These are phyloP conservation scores for Noctua janthe DNA, from an alignment of 2,888 invertebrate genomes.

Conservation along the genomic window DNA sequence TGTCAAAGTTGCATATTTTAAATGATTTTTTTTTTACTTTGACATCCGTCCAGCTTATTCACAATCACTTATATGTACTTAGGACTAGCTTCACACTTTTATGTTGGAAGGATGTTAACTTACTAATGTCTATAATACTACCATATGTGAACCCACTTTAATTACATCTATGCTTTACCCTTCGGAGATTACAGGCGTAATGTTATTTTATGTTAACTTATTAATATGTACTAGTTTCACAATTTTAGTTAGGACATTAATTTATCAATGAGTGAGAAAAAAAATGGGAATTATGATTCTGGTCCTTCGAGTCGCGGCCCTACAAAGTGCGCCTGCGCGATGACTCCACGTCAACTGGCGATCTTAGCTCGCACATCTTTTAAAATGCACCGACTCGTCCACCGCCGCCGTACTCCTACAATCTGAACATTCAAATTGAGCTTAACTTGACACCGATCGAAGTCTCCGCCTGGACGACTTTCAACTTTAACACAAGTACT, in stretches of 20 bases:
- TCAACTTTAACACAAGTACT: slow-evolving; percentile 33
- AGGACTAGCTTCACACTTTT: not conserved
- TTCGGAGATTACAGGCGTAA: not conserved
- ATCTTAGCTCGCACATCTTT: slow-evolving; percentile 69
- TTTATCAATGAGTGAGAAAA: not conserved
- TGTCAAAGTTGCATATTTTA: not conserved
- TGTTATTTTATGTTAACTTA: not conserved
- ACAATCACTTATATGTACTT: not conserved
- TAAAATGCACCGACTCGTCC: slow-evolving; percentile 66
- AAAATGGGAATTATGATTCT: slow-evolving; percentile 18
- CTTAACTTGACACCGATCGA: slow-evolving; percentile 61
- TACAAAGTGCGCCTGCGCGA: slow-evolving; percentile 73
- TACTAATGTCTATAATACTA: not conserved
- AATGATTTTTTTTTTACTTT: slow-evolving; percentile 2
- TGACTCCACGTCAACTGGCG: slow-evolving; percentile 66
- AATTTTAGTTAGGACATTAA: not conserved
- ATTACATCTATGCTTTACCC: not conserved
- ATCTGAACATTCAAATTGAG: slow-evolving; percentile 69
- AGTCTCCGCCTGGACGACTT: slow-evolving; percentile 19
- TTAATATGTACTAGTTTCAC: not conserved
- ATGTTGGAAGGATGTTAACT: not conserved
- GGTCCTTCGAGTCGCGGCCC: slow-evolving; percentile 35
- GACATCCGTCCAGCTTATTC: not conserved
- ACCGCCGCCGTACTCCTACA: slow-evolving; percentile 56
- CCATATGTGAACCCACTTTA: not conserved